Evolutionary conservation across 2,888 invertebrate species (phyloP).

Genomic region (Amphipoea oculea): DNA sequence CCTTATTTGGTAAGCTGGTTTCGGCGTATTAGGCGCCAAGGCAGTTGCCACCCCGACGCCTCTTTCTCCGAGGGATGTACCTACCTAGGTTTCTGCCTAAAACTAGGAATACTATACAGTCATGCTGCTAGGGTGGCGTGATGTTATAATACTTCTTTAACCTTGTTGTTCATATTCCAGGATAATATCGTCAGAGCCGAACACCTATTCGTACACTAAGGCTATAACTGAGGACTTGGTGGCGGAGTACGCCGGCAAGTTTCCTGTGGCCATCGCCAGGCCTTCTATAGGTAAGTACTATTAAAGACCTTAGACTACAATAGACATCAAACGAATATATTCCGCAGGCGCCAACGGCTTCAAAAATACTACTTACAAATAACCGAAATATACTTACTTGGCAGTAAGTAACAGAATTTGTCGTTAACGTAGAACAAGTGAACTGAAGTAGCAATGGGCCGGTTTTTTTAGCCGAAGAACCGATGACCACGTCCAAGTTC

Average conservation of each 20-base stretch:
- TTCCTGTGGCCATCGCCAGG: slow-evolving; percentile 96
- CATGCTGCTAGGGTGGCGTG: not conserved
- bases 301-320: not conserved
- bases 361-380: not conserved
- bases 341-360: not conserved
- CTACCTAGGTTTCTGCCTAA: no score
- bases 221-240: slow-evolving; percentile 97
- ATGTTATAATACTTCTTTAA: not conserved
- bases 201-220: slow-evolving; percentile 99
- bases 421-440: not conserved
- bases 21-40: no score
- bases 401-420: not conserved
- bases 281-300: slow-evolving; percentile 96
- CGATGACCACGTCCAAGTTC: not conserved
- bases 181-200: slow-evolving; percentile 94
- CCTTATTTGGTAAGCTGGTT: no score
- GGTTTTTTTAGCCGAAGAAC: not conserved
- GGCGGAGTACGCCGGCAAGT: slow-evolving; percentile 92
- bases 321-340: not conserved
- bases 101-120: no score
- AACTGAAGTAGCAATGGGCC: not conserved
- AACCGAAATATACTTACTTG: not conserved
- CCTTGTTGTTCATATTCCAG: slow-evolving; percentile 77
- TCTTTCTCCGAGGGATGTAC: no score
- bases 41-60: no score